Percentiles rank a stretch among this genome's conserved stretches.
Conservation (phyloP, 2,797 vertebrate genomes). For the Silurus aristotelis region DNA sequence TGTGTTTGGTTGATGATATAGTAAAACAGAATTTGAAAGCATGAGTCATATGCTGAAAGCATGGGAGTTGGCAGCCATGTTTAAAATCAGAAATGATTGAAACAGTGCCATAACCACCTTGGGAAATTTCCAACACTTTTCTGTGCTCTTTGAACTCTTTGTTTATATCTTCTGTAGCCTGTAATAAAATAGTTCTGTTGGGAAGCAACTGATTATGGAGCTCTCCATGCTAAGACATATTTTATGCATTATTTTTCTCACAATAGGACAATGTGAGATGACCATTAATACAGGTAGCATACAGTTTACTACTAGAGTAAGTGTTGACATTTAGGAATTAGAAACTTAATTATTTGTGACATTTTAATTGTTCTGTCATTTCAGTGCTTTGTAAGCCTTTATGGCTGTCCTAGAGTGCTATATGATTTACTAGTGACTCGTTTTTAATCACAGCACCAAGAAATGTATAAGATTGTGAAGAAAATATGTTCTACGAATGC, state of each 20-base stretch:
- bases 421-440: not conserved
- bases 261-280: conserved; percentile 24
- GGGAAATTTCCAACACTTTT: conserved; percentile 31
- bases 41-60: not conserved
- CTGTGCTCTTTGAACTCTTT: conserved; percentile 73
- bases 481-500: not conserved
- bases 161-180: conserved; percentile 59
- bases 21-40: not conserved
- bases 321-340: not conserved
- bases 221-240: conserved; percentile 24
- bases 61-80: not conserved
- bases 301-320: not conserved
- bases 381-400: not conserved
- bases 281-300: conserved; percentile 32
- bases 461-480: not conserved
- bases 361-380: not conserved
- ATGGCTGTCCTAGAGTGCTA: not conserved
- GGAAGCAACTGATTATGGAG: conserved; percentile 40
- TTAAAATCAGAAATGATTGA: conserved; percentile 29
- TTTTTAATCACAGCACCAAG: not conserved
- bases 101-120: conserved; percentile 8
- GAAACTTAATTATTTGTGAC: not conserved
- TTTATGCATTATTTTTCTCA: conserved; percentile 36
- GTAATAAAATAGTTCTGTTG: conserved; percentile 59
- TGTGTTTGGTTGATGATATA: not conserved